These are phyloP conservation scores for Macrotus californicus DNA, from an alignment of 2,113 vertebrate species.

Conservation along the genomic window DNA sequence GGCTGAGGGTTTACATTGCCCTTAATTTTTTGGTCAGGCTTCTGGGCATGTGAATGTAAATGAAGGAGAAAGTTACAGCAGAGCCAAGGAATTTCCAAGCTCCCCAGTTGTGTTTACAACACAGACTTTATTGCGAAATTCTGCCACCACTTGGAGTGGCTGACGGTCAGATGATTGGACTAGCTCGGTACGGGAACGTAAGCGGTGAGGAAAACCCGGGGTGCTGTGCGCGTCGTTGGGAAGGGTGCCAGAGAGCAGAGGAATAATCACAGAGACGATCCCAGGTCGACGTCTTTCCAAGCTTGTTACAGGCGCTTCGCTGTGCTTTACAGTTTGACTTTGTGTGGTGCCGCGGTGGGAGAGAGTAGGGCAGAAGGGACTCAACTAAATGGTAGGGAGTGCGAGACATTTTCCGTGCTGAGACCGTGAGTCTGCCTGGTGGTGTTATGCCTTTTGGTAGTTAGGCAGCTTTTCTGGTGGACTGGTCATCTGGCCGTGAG, in stretches of 20 bases:
- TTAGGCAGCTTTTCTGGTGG: neutral
- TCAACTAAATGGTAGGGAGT: neutral
- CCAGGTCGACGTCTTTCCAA: neutral
- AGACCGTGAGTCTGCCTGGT: neutral
- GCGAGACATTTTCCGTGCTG: neutral
- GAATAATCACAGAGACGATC: neutral
- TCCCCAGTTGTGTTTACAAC: neutral
- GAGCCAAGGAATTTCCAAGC: neutral
- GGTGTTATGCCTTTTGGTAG: neutral
- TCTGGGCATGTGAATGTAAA: conserved; percentile 17
- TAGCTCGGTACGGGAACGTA: neutral
- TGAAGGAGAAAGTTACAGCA: neutral
- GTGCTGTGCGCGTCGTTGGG: neutral
- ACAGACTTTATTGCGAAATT: neutral
- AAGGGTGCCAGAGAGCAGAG: neutral
- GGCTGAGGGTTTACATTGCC: neutral
- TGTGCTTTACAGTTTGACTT: neutral
- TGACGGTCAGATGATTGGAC: neutral
- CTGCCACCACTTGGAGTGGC: neutral
- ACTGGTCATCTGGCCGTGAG: fast-evolving
- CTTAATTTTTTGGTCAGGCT: conserved; percentile 31
- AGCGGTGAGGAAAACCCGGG: neutral
- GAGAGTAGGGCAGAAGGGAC: neutral
- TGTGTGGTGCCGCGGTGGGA: neutral
- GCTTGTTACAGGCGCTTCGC: neutral